phyloP scores from a whole-genome alignment of 2,797 vertebrate genomes.

The Coracias cyanogaster region DNA sequence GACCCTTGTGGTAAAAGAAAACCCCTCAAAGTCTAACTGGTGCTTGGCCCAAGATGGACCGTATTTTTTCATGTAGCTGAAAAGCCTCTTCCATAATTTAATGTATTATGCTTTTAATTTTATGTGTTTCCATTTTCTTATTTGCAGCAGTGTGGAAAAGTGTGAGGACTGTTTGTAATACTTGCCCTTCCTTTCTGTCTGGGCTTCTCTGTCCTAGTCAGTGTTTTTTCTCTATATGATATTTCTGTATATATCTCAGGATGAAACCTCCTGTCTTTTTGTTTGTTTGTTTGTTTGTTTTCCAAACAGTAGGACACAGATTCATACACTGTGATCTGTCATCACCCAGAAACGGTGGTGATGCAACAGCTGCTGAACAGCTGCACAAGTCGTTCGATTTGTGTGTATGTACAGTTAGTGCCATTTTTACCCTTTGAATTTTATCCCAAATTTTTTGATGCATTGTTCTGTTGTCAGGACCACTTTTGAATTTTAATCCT shows the following conservation, averaged over 20 bases:
- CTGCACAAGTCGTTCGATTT: background rate
- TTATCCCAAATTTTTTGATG: background rate
- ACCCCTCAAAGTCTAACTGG: background rate
- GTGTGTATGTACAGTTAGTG: background rate
- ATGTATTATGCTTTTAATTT: background rate
- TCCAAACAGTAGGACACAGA: background rate
- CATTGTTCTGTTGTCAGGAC: background rate
- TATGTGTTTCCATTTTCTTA: background rate
- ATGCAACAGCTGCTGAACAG: conserved; percentile 18
- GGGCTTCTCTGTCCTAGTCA: background rate
- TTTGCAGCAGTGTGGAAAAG: background rate
- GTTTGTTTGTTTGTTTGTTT: no score
- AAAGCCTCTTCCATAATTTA: background rate
- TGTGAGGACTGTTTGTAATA: background rate
- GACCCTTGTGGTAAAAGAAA: background rate
- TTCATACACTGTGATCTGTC: background rate
- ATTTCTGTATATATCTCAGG: background rate
- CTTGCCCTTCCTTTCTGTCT: background rate
- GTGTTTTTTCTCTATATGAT: background rate
- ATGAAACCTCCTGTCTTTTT: background rate
- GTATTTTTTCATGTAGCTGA: background rate
- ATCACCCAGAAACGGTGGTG: background rate
- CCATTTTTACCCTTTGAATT: background rate
- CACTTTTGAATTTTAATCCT: conserved; percentile 44
- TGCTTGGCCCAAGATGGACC: background rate